A percentile compares a stretch with the other conserved stretches of the same genome.
Evolutionary conservation across 2,888 invertebrate genomes (phyloP).

Genomic region (Tenodera sinensis): DNA sequence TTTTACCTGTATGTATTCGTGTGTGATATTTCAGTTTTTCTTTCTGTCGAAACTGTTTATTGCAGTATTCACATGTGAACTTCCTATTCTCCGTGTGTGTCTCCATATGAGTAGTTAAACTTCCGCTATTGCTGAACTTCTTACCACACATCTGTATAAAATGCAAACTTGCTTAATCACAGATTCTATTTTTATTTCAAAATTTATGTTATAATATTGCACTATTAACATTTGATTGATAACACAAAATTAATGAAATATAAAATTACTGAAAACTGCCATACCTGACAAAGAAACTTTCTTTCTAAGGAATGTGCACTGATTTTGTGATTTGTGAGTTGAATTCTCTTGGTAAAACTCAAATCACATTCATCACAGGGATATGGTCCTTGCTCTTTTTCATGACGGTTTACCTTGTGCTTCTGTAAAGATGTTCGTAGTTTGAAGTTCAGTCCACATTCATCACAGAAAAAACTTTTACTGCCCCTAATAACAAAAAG

Average conservation of each 20-base stretch:
- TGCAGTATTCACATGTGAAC: conserved; percentile 31
- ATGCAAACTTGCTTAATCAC: not conserved
- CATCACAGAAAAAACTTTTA: conserved; percentile 33
- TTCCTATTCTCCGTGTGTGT: conserved; percentile 27
- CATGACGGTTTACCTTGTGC: conserved; percentile 33
- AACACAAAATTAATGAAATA: not conserved
- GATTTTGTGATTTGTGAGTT: conserved; percentile 32
- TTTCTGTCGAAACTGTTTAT: conserved; percentile 31
- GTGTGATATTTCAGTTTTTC: conserved; percentile 33
- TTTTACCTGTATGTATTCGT: conserved; percentile 33
- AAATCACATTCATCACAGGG: conserved; percentile 28
- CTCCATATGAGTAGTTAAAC: conserved; percentile 29
- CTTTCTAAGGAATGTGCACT: conserved; percentile 30
- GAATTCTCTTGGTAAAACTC: conserved; percentile 31
- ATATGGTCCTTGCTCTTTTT: conserved; percentile 23
- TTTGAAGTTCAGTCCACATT: conserved; percentile 31
- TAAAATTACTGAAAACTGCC: not conserved
- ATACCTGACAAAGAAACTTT: conserved; percentile 33
- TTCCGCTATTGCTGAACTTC: conserved; percentile 30
- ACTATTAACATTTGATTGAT: too few species aligned
- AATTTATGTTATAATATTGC: not conserved
- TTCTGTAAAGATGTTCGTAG: conserved; percentile 32
- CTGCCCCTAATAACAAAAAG: conserved; percentile 23
- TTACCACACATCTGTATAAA: conserved; percentile 33
- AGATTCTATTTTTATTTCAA: not conserved